phyloP scores from a whole-genome alignment of 2,113 vertebrate genomes.

The Oenanthe melanoleuca region DNA sequence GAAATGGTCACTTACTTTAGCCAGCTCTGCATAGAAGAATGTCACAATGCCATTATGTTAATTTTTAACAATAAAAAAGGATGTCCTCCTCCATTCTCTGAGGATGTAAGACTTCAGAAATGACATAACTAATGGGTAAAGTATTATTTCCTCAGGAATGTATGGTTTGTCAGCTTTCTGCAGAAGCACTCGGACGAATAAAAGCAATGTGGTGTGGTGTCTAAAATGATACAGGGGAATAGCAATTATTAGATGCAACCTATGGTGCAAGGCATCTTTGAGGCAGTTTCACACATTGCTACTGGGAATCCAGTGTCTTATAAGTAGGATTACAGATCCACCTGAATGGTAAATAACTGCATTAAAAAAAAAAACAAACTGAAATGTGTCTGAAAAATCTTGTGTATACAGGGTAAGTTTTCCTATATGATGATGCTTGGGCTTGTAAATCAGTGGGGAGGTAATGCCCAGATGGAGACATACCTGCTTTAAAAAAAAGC shows the following conservation, averaged over 20 bases:
- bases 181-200: neutral
- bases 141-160: neutral
- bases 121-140: neutral
- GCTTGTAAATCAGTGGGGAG: neutral
- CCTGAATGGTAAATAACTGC: neutral
- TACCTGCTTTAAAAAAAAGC: neutral
- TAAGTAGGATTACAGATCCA: neutral
- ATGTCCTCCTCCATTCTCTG: neutral
- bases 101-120: neutral
- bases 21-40: neutral
- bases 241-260: neutral
- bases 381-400: neutral
- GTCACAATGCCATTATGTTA: neutral
- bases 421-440: neutral
- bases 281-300: neutral
- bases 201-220: neutral
- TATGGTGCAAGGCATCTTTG: neutral
- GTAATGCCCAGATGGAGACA: neutral
- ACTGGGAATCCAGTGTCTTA: neutral
- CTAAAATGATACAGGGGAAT: neutral
- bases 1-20: neutral
- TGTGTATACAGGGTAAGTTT: neutral
- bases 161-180: neutral
- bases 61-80: neutral
- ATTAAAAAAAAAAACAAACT: neutral